These are phyloP conservation scores for Octodonta nipae DNA, from an alignment of 2,888 invertebrate species.

Conservation along the genomic window DNA sequence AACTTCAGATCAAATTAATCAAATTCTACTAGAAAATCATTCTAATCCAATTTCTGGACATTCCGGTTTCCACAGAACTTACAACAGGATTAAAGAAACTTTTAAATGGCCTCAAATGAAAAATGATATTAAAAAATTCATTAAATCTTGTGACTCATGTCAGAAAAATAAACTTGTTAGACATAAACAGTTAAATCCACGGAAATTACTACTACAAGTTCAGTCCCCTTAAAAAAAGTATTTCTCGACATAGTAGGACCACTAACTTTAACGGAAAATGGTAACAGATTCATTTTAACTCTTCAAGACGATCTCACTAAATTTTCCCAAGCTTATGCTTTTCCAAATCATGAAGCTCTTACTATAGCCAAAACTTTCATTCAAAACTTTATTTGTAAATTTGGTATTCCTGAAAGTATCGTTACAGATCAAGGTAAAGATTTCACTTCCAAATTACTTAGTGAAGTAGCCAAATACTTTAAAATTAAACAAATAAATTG, in stretches of 20 bases:
- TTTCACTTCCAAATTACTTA: conserved; percentile 25
- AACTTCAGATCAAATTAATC: too few species aligned
- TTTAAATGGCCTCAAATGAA: conserved; percentile 18
- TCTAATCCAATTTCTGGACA: background rate
- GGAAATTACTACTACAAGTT: conserved; percentile 14
- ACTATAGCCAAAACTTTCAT: too few species aligned
- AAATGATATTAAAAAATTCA: conserved; percentile 21
- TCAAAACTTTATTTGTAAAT: conserved; percentile 16
- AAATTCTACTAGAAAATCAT: background rate
- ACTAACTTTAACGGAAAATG: conserved; percentile 19
- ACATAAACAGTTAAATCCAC: conserved; percentile 7
- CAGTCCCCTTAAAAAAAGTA: conserved; percentile 20
- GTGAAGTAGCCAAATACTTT: conserved; percentile 24
- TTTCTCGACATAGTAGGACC: conserved; percentile 25
- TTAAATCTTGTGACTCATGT: conserved; percentile 23
- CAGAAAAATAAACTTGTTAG: conserved; percentile 24
- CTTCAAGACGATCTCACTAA: conserved; percentile 26
- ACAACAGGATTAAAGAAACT: conserved; percentile 17
- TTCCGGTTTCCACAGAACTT: background rate
- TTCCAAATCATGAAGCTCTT: conserved; percentile 21
- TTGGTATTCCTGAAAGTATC: conserved; percentile 13
- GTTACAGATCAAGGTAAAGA: conserved; percentile 29
- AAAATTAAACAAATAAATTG: conserved; percentile 22
- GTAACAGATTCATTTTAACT: conserved; percentile 26
- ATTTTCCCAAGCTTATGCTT: conserved; percentile 19